Percentiles rank a stretch among this genome's conserved stretches.
Conservation (phyloP, 2,797 vertebrate species). For the Gorsachius magnificus region DNA sequence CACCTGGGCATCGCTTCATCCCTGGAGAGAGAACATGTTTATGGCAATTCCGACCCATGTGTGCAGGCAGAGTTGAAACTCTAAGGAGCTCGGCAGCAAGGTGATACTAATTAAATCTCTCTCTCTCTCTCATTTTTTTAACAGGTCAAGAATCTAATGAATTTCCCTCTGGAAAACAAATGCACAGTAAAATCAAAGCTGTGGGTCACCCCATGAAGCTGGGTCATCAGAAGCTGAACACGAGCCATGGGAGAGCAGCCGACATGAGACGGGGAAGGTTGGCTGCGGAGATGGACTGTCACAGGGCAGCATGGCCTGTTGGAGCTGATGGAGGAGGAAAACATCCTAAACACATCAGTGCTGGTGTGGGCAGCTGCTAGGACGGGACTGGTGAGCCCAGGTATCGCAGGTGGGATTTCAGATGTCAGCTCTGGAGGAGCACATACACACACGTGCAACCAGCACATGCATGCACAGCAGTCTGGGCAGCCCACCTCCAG, state of each 20-base stretch:
- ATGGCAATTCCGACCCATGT: not conserved
- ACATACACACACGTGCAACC: fast-evolving
- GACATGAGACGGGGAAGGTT: not conserved
- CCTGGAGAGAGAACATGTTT: not conserved
- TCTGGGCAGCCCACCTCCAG: not conserved
- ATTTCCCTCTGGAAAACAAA: not conserved
- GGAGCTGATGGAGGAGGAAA: not conserved
- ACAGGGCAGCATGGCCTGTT: no score
- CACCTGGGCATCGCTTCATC: no score
- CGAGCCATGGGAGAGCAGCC: not conserved
- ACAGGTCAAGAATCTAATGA: not conserved
- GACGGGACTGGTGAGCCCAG: not conserved
- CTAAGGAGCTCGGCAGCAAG: not conserved
- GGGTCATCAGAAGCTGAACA: not conserved
- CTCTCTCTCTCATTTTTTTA: not conserved
- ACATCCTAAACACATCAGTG: not conserved
- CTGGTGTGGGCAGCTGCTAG: not conserved
- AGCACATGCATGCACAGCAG: fast-evolving
- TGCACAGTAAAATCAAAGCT: not conserved
- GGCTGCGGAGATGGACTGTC: fast-evolving
- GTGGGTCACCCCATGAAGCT: not conserved
- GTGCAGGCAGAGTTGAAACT: not conserved
- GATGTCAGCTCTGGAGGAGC: not conserved
- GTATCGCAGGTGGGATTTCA: not conserved
- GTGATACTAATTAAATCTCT: not conserved